phyloP scores from a whole-genome alignment of 2,113 vertebrate species.

The Gallinago jamesoni region DNA sequence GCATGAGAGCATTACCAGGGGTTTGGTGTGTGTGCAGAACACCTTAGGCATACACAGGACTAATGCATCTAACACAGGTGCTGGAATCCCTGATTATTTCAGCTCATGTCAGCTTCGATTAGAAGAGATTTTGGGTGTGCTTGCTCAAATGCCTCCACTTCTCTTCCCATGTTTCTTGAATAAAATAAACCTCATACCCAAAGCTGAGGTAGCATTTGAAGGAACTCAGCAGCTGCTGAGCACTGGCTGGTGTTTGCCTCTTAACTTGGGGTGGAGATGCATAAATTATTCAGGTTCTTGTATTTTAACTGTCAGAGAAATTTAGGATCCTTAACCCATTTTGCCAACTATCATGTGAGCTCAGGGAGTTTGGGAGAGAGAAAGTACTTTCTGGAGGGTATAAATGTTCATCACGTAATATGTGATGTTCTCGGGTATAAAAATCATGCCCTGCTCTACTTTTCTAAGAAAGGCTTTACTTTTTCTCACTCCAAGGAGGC shows the following conservation, averaged over 20 bases:
- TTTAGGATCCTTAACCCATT: background rate
- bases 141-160: background rate
- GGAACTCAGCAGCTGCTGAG: background rate
- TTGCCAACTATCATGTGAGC: background rate
- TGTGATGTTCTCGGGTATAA: background rate
- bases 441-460: background rate
- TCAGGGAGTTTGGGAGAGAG: background rate
- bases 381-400: conserved; percentile 1
- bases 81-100: background rate
- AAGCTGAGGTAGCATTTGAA: background rate
- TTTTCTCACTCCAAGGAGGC: background rate
- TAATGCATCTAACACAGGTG: background rate
- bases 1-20: background rate
- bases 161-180: background rate
- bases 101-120: background rate
- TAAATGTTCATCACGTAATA: background rate
- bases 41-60: background rate
- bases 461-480: conserved; percentile 1
- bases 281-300: background rate
- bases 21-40: background rate
- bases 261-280: background rate
- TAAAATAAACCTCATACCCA: background rate
- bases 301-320: conserved; percentile 10
- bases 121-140: background rate
- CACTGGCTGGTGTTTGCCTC: background rate